Conservation (phyloP, 2,113 vertebrate species). For the Scolopax mira region DNA sequence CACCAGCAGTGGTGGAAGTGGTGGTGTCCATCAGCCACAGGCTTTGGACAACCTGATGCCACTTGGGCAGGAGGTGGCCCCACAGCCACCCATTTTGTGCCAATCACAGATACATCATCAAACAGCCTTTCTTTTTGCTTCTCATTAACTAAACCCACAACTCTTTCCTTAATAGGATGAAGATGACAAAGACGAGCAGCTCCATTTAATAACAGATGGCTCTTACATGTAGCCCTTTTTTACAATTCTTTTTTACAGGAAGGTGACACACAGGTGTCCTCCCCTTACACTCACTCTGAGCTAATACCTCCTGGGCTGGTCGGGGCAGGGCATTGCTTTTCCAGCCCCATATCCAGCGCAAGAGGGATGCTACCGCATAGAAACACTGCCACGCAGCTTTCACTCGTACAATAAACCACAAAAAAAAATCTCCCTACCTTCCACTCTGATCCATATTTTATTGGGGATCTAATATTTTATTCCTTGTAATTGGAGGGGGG, state of each 20-base stretch:
- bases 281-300: background rate
- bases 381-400: background rate
- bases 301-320: background rate
- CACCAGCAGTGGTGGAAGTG: background rate
- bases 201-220: background rate
- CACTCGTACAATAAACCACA: background rate
- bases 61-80: background rate
- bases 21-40: accelerated
- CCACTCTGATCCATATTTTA: accelerated
- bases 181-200: background rate
- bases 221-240: accelerated
- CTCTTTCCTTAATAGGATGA: background rate
- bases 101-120: accelerated
- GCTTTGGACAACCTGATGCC: accelerated
- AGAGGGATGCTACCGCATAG: background rate
- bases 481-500: background rate
- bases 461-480: background rate
- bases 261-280: no score
- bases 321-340: background rate
- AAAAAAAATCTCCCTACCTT: background rate
- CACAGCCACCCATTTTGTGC: accelerated
- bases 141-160: background rate
- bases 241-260: background rate
- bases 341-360: background rate
- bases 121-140: background rate